phyloP scores from a whole-genome alignment of 2,797 vertebrate species.

The Momotus momota region DNA sequence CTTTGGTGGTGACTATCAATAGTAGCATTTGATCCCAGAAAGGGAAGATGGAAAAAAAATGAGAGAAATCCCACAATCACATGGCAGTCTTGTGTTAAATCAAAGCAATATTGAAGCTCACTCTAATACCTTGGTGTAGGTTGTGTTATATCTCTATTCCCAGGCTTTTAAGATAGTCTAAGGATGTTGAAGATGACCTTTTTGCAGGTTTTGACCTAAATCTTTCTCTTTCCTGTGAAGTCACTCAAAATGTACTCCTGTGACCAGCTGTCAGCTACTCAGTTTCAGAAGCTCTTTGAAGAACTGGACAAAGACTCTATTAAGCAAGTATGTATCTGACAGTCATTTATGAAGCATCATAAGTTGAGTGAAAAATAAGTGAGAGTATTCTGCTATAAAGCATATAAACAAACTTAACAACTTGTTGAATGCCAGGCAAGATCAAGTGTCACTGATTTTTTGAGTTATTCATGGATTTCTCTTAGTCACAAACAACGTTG shows the following conservation, averaged over 20 bases:
- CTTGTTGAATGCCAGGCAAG: not conserved
- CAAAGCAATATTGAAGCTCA: not conserved
- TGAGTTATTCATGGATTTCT: not conserved
- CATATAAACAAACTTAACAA: not conserved
- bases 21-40: not conserved
- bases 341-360: not conserved
- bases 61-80: not conserved
- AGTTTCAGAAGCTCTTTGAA: conserved; percentile 89
- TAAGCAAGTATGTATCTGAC: conserved; percentile 83
- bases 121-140: not conserved
- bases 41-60: not conserved
- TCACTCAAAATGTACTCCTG: conserved; percentile 69
- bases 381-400: not conserved
- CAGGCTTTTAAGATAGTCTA: not conserved
- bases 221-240: conserved; percentile 71
- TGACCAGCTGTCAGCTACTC: conserved; percentile 78
- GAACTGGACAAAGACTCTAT: conserved; percentile 89
- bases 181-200: not conserved
- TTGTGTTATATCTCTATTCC: not conserved
- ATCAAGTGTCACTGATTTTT: not conserved
- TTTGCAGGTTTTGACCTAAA: not conserved
- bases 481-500: not conserved
- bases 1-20: not conserved
- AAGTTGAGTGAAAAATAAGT: not conserved
- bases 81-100: not conserved